Percentiles rank a stretch among this genome's conserved stretches.
phyloP scores from a whole-genome alignment of 2,797 vertebrate species.

The Psittacula derbiana region DNA sequence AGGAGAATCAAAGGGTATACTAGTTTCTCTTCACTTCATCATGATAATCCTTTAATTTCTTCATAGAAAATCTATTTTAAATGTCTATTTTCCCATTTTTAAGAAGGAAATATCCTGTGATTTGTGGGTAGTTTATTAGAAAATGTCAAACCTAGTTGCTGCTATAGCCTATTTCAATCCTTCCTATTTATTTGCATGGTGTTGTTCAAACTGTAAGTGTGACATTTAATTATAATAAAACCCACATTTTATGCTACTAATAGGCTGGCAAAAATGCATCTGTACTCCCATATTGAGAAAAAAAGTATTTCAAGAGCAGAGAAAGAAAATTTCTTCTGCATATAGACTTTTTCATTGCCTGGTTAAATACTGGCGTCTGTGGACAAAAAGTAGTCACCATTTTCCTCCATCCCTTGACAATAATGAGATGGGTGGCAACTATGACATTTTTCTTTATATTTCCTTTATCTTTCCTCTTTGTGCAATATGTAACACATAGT shows the following conservation, averaged over 20 bases:
- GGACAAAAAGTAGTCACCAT: neutral
- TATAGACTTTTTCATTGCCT: neutral
- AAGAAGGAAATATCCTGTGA: slow-evolving; percentile 27
- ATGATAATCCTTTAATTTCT: slow-evolving; percentile 37
- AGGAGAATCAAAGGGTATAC: slow-evolving; percentile 7
- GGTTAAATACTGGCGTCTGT: neutral
- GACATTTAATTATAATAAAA: neutral
- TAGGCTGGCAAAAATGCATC: neutral
- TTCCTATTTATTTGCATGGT: neutral
- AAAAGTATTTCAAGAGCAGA: neutral
- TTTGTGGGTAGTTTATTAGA: slow-evolving; percentile 17
- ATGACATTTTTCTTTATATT: neutral
- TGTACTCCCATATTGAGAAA: neutral
- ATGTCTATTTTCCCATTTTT: slow-evolving; percentile 1
- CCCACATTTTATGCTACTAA: neutral
- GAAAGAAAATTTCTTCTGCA: neutral
- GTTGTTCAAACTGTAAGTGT: neutral
- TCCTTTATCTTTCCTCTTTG: neutral
- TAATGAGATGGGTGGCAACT: neutral
- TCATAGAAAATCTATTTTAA: slow-evolving; percentile 37
- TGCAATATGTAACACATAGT: neutral
- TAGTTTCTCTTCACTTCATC: neutral
- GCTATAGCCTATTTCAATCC: neutral
- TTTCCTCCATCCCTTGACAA: neutral
- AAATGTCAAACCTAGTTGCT: slow-evolving; percentile 24